Evolutionary conservation across 2,113 vertebrate species (phyloP), one percentile per base, ranked within the genome.

Genomic region (Mugil cephalus): DNA sequence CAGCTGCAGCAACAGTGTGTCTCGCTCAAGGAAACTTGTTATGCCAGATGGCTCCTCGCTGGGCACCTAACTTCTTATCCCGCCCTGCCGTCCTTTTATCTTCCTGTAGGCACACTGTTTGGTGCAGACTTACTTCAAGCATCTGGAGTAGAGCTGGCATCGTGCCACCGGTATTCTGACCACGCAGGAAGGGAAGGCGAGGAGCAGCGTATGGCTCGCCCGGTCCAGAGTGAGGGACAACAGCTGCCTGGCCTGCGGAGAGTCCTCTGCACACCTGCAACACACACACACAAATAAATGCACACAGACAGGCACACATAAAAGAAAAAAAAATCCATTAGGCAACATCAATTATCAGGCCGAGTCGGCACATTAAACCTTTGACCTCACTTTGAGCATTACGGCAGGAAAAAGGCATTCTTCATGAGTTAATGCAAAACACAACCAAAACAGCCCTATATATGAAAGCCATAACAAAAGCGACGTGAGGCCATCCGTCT

Each of bases 121-220:
- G 4, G 2, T 0, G 1, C 7, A 1, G 30, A 93, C 98, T 96
- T 84, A 98, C 97, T 96, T 98, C 94, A 98, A 97, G 91, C 98
- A 99, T 43, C 94, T 93, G 0, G 96, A 95, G 80, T 98, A 93
- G 78, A 96, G 96, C 79, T 98, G 96, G 93, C 97, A 99, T 40
- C 96, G 96, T 1, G 97, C 97, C 82, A 98, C 93, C 0, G 97
- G 96, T 10, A 97, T 94, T 13, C 95, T 92, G 68, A 97, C 95
- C 89, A 98, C 95, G 0, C 97, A 99, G n/a, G 93, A 96, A 0
- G 96, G 95, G 66, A 98, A 99, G 64, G 95, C 94, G 3, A 97
- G 91, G 59, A 98, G 93, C 72, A 98, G 91, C 3, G 94, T 95
- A 1, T 96, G 96, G 0, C 96, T 96, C 0, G 80, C 86, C 5